phyloP scores from a whole-genome alignment of 2,888 invertebrate genomes.

The Polyommatus iphigenia region DNA sequence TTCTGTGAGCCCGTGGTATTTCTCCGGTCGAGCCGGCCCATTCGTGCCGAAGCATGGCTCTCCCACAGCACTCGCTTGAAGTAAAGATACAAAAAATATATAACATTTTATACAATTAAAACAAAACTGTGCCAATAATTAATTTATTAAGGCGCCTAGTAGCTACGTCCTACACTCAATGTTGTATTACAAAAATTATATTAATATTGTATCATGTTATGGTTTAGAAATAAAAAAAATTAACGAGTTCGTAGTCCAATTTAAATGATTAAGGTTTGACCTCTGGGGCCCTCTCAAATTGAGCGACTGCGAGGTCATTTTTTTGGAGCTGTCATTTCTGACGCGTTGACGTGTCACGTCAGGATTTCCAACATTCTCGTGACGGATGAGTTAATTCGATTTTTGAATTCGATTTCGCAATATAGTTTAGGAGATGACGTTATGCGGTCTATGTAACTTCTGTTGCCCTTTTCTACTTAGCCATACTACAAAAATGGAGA shows the following conservation, averaged over 20 bases:
- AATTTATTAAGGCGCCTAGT: too few species aligned
- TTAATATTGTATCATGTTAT: neutral
- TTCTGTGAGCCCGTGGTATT: too few species aligned
- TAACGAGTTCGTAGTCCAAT: conserved; percentile 50
- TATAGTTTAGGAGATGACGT: neutral
- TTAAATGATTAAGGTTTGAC: conserved; percentile 51
- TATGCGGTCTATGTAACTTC: too few species aligned
- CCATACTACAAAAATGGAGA: too few species aligned
- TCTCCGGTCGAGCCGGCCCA: too few species aligned
- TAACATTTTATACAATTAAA: too few species aligned
- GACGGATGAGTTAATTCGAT: conserved; percentile 74
- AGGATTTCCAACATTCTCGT: conserved; percentile 60
- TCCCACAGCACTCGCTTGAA: too few species aligned
- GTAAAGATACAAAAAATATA: too few species aligned
- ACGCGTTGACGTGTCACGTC: conserved; percentile 64
- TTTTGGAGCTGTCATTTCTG: conserved; percentile 56
- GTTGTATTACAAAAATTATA: neutral
- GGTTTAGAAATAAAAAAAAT: neutral
- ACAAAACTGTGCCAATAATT: too few species aligned
- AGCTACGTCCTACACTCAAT: too few species aligned
- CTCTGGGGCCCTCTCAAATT: conserved; percentile 41
- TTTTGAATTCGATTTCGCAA: conserved; percentile 20
- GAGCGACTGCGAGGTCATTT: conserved; percentile 41
- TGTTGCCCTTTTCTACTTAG: too few species aligned
- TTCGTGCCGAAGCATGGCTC: too few species aligned